Evolutionary conservation across 2,113 vertebrate species (phyloP).

Genomic region (Chitala chitala): DNA sequence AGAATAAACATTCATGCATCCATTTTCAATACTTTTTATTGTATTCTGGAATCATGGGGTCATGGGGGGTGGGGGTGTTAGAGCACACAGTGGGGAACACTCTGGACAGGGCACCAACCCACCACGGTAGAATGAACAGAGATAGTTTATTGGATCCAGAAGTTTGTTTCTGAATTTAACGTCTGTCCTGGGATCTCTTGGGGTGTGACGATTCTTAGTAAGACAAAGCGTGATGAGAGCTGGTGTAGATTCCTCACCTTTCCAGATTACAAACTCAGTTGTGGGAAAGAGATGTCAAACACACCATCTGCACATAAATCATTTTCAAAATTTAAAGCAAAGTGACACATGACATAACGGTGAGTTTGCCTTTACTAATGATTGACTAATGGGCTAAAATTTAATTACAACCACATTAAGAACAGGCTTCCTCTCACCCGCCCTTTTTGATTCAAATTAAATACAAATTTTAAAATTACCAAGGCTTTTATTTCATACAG

Average conservation of each 20-base stretch:
- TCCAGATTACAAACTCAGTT: constrained; percentile 64
- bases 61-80: no score
- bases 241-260: constrained; percentile 50
- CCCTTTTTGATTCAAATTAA: constrained; percentile 53
- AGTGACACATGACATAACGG: constrained; percentile 53
- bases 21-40: no score
- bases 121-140: no score
- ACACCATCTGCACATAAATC: constrained; percentile 78
- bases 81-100: no score
- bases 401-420: constrained; percentile 65
- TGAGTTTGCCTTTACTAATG: constrained; percentile 58
- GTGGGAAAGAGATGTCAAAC: constrained; percentile 61
- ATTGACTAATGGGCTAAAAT: constrained; percentile 62
- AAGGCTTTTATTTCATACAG: constrained; percentile 49
- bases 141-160: no score
- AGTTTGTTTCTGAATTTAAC: constrained; percentile 22
- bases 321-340: constrained; percentile 59
- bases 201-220: constrained; percentile 20
- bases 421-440: constrained; percentile 38
- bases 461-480: constrained; percentile 63
- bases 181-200: constrained; percentile 27
- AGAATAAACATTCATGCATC: no score
- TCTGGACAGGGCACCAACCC: no score
- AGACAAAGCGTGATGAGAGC: constrained; percentile 39
- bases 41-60: no score